Conservation (phyloP, 2,113 vertebrate genomes). For the Aptenodytes forsteri region DNA sequence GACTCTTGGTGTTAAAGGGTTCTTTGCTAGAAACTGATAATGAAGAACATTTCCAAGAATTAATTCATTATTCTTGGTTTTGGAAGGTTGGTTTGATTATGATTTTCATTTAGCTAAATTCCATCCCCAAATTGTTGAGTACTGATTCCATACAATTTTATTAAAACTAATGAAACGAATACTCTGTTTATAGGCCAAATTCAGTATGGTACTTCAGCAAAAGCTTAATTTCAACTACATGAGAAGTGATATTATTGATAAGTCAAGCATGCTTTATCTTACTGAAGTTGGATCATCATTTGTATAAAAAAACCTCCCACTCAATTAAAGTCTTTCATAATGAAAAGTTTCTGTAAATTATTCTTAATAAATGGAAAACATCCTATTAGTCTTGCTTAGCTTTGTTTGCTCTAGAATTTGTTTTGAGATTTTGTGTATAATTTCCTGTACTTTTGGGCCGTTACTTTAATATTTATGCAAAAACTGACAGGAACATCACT, state of each 20-base stretch:
- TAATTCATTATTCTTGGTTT: conserved; percentile 6
- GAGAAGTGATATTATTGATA: conserved; percentile 15
- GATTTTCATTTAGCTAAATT: conserved; percentile 2
- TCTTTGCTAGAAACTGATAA: background rate
- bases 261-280: conserved; percentile 20
- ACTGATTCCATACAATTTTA: conserved; percentile 4
- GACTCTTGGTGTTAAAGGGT: background rate
- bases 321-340: background rate
- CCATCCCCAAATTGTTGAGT: background rate
- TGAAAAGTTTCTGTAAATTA: background rate
- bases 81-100: conserved; percentile 13
- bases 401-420: background rate
- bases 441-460: background rate
- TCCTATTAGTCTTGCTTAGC: background rate
- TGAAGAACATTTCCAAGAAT: background rate
- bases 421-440: background rate
- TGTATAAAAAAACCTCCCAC: background rate
- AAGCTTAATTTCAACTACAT: conserved; percentile 13
- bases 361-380: background rate
- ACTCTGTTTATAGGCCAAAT: background rate
- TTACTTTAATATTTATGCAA: background rate
- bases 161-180: conserved; percentile 19
- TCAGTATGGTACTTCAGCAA: background rate
- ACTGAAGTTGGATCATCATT: background rate
- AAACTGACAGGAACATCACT: background rate